Percentiles rank a stretch among this genome's conserved stretches.
Conservation (phyloP, 23 tunicate species). For the Oikopleura albicans region DNA sequence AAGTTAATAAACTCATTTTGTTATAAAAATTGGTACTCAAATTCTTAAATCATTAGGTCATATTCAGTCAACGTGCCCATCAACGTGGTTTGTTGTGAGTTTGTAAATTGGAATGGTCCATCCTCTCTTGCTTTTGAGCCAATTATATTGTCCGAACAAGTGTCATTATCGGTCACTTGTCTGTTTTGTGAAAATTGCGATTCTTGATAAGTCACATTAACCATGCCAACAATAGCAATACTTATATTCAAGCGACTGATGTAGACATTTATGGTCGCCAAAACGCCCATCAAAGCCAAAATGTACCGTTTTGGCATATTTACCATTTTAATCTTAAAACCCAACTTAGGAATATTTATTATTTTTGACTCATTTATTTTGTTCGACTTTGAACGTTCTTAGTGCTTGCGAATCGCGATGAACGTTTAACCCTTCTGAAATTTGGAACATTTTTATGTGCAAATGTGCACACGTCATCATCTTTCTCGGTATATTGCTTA, state of each 20-base stretch:
- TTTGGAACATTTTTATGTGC: too few species aligned
- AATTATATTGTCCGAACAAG: neutral
- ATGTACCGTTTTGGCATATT: neutral
- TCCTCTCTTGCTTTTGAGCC: neutral
- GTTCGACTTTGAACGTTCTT: too few species aligned
- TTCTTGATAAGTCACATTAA: neutral
- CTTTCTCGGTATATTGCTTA: too few species aligned
- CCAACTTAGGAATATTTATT: too few species aligned
- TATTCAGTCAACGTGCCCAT: too few species aligned
- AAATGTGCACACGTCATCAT: neutral
- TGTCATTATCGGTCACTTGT: neutral
- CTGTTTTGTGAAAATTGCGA: neutral
- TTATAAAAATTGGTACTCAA: too few species aligned
- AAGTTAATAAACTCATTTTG: too few species aligned
- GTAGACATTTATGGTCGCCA: neutral
- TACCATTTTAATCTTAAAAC: neutral
- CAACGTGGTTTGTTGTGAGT: neutral
- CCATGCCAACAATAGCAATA: neutral
- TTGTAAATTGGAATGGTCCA: neutral
- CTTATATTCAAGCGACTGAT: neutral
- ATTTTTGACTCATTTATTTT: too few species aligned
- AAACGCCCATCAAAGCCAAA: neutral
- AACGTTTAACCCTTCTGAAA: too few species aligned
- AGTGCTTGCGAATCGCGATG: too few species aligned
- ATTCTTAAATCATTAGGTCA: too few species aligned